These are phyloP conservation scores for Falco punctatus DNA, from an alignment of 2,113 vertebrate species.

Conservation along the genomic window DNA sequence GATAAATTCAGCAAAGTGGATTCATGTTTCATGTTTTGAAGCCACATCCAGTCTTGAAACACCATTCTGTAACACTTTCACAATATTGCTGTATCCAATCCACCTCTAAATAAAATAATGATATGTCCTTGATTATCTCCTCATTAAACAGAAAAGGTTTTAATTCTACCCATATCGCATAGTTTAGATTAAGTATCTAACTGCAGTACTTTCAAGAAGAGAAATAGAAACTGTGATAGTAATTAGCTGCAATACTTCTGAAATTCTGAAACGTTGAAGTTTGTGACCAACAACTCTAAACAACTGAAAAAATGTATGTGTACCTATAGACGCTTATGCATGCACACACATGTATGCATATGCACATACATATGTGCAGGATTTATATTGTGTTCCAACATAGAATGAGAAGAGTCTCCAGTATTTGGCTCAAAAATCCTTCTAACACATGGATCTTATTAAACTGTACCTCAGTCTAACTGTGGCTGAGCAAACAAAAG, in stretches of 20 bases:
- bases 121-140: background rate
- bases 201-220: background rate
- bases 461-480: slow-evolving; percentile 4
- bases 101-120: background rate
- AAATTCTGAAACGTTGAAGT: background rate
- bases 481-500: slow-evolving; percentile 51
- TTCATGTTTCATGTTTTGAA: background rate
- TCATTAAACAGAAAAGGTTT: background rate
- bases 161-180: background rate
- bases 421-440: slow-evolving; percentile 34
- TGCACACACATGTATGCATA: background rate
- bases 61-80: background rate
- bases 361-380: background rate
- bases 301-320: background rate
- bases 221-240: background rate
- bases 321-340: background rate
- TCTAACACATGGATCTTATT: slow-evolving; percentile 47
- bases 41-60: background rate
- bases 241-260: background rate
- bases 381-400: background rate
- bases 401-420: slow-evolving; percentile 13
- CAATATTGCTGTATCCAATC: background rate
- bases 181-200: background rate
- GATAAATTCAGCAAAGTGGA: background rate
- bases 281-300: background rate